These are phyloP conservation scores for Globia sparganii DNA, from an alignment of 2,888 invertebrate genomes.

Conservation along the genomic window DNA sequence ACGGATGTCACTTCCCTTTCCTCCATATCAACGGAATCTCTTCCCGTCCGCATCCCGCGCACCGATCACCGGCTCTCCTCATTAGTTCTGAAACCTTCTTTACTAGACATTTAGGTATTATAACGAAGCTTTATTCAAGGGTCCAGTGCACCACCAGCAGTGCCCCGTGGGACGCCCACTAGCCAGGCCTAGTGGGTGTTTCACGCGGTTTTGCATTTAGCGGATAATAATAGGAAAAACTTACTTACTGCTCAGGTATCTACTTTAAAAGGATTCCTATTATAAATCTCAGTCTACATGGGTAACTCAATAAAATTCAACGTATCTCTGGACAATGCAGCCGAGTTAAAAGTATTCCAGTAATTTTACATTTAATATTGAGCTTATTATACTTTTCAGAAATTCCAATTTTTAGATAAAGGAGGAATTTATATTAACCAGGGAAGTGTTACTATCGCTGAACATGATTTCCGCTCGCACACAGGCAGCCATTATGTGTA, in stretches of 20 bases:
- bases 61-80: too few species aligned
- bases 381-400: not conserved
- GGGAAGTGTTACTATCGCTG: not conserved
- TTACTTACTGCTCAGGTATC: not conserved
- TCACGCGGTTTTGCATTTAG: not conserved
- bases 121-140: too few species aligned
- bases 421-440: not conserved
- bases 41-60: too few species aligned
- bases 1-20: too few species aligned
- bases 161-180: too few species aligned
- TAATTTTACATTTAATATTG: not conserved
- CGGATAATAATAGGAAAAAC: not conserved
- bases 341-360: not conserved
- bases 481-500: not conserved
- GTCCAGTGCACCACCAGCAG: too few species aligned
- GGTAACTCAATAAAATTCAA: not conserved
- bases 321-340: not conserved
- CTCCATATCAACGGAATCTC: too few species aligned
- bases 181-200: too few species aligned
- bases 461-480: not conserved
- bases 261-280: not conserved
- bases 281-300: too few species aligned
- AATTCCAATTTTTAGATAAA: not conserved
- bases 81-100: too few species aligned
- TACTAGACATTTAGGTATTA: too few species aligned